Evolutionary conservation across 2,113 vertebrate species (phyloP).

Genomic region (Pelusios castaneus): DNA sequence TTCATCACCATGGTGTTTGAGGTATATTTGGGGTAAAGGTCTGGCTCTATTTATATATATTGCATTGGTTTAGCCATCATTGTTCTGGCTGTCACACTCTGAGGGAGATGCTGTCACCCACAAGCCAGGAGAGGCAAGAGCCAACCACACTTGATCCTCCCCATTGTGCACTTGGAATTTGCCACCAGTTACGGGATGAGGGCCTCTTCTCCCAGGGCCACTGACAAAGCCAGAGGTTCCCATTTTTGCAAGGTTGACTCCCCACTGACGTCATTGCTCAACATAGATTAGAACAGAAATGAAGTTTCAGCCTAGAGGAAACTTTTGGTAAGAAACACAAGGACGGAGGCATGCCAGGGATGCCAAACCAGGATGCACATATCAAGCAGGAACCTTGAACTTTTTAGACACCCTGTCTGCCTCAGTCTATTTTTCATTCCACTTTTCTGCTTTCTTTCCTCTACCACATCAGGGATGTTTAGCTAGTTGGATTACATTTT

Average conservation of each 20-base stretch:
- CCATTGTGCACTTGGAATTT: not conserved
- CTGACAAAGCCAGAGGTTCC: not conserved
- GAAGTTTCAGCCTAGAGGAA: not conserved
- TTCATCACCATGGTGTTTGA: not conserved
- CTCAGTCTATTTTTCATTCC: not conserved
- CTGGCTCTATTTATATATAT: accelerated
- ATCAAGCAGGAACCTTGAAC: not conserved
- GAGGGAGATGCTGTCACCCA: not conserved
- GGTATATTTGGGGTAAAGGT: not conserved
- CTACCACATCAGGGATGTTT: not conserved
- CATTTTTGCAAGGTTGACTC: not conserved
- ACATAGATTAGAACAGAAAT: accelerated
- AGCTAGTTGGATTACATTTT: not conserved
- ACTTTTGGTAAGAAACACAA: not conserved
- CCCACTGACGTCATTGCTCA: not conserved
- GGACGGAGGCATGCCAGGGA: accelerated
- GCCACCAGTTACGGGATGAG: accelerated
- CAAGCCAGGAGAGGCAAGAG: accelerated
- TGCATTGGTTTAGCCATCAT: accelerated
- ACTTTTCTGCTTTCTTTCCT: not conserved
- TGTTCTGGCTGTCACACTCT: not conserved
- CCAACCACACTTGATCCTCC: not conserved
- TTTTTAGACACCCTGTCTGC: not conserved
- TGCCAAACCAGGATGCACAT: accelerated
- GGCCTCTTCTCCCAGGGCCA: not conserved